Percentiles rank a stretch among this genome's conserved stretches.
Conservation (phyloP, 35 echinoderm and acorn worm species). For the Acanthaster planci region DNA sequence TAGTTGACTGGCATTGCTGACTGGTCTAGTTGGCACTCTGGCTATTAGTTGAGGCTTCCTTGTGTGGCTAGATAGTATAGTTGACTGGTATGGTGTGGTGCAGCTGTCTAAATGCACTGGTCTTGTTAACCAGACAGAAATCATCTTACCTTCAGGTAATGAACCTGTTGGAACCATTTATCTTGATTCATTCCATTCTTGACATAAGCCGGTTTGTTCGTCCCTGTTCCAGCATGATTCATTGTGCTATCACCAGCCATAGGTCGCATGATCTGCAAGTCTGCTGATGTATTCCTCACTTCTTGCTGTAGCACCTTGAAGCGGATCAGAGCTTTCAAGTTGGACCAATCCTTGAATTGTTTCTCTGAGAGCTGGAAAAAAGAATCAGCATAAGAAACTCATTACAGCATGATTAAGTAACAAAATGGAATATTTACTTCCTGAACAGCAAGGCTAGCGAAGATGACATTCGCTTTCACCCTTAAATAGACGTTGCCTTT, state of each 20-base stretch:
- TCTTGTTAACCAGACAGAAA: background rate
- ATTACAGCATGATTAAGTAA: too few species aligned
- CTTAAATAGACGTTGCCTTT: too few species aligned
- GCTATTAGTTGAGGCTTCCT: background rate
- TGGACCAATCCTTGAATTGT: conserved; percentile 65
- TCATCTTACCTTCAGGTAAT: conserved; percentile 82
- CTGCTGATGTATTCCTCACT: conserved; percentile 71
- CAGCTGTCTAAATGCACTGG: too few species aligned
- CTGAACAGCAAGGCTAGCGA: too few species aligned
- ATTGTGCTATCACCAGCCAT: conserved; percentile 39
- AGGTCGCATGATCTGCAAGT: conserved; percentile 79
- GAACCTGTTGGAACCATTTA: conserved; percentile 92
- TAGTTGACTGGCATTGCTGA: background rate
- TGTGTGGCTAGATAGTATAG: too few species aligned
- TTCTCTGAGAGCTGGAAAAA: conserved; percentile 57
- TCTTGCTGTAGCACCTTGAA: conserved; percentile 67
- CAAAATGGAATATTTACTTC: too few species aligned
- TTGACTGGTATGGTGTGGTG: background rate
- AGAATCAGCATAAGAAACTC: background rate
- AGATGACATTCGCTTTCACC: too few species aligned
- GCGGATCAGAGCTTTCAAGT: conserved; percentile 70
- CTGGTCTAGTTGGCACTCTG: background rate
- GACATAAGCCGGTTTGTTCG: conserved; percentile 57
- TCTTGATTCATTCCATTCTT: conserved; percentile 89
- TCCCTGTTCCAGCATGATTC: conserved; percentile 1